Evolutionary conservation across 2,888 invertebrate species (phyloP).

Genomic region (Amphipyra tragopoginis): DNA sequence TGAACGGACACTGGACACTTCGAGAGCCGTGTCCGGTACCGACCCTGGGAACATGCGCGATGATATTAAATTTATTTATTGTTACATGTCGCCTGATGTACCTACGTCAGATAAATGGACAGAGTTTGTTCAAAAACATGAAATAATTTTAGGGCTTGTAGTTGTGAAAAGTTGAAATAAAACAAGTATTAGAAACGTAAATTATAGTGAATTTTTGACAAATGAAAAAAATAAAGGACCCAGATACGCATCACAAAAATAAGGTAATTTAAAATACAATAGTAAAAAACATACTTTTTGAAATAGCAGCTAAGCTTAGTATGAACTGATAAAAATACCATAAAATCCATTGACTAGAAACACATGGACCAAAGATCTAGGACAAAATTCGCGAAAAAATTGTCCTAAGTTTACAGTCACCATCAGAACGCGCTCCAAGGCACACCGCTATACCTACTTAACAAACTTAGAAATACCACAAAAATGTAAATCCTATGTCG

Average conservation of each 20-base stretch:
- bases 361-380: too few relatives aligned
- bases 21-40: conserved; percentile 77
- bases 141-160: conserved; percentile 29
- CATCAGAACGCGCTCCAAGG: too few relatives aligned
- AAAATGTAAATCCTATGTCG: too few relatives aligned
- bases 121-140: conserved; percentile 45
- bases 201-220: background rate
- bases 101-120: conserved; percentile 42
- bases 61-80: conserved; percentile 74
- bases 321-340: too few relatives aligned
- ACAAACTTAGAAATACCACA: too few relatives aligned
- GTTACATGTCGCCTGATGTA: conserved; percentile 55
- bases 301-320: background rate
- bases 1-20: conserved; percentile 72
- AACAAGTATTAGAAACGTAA: background rate
- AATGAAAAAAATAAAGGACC: background rate
- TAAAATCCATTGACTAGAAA: too few relatives aligned
- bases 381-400: too few relatives aligned
- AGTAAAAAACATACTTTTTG: too few relatives aligned
- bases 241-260: too few relatives aligned
- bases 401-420: too few relatives aligned
- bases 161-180: conserved; percentile 16
- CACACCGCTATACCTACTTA: too few relatives aligned
- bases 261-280: too few relatives aligned
- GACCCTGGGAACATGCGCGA: conserved; percentile 70